Evolutionary conservation across 2,113 vertebrate species (phyloP).

Genomic region (Plectropomus leopardus): DNA sequence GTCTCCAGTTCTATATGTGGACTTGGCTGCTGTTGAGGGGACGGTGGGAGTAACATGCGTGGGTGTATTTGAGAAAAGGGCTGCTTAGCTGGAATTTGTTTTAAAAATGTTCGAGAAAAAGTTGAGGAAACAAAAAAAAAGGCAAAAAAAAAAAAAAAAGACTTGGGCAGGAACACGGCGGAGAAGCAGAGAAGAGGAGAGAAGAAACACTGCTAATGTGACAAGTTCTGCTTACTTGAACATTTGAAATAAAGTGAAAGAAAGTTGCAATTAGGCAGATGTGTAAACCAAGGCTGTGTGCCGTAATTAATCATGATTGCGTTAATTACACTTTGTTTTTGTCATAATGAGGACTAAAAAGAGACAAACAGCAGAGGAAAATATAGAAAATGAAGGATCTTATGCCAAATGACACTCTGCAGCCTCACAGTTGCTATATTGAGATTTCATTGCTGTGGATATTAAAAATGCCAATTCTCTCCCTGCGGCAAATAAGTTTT

Average conservation of each 20-base stretch:
- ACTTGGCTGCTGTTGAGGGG: slow-evolving; percentile 36
- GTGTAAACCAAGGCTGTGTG: slow-evolving; percentile 68
- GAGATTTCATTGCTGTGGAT: slow-evolving; percentile 71
- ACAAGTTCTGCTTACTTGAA: slow-evolving; percentile 57
- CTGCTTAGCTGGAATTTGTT: slow-evolving; percentile 22
- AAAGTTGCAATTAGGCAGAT: slow-evolving; percentile 82
- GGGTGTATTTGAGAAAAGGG: slow-evolving; percentile 35
- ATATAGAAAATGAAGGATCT: slow-evolving; percentile 52
- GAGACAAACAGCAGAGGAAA: slow-evolving; percentile 55
- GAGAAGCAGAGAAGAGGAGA: background rate
- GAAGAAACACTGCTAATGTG: background rate
- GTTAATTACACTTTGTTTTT: slow-evolving; percentile 83
- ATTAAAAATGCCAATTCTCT: slow-evolving; percentile 82
- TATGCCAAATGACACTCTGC: slow-evolving; percentile 56
- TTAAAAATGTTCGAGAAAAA: slow-evolving; percentile 20
- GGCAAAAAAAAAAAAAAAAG: background rate
- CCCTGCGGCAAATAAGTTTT: slow-evolving; percentile 70
- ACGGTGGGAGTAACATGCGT: slow-evolving; percentile 23
- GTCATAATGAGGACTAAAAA: slow-evolving; percentile 66
- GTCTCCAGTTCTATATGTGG: slow-evolving; percentile 50
- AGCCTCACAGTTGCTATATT: slow-evolving; percentile 60
- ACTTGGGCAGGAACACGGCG: slow-evolving; percentile 2
- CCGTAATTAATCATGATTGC: slow-evolving; percentile 81
- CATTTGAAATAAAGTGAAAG: slow-evolving; percentile 44
- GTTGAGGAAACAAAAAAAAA: slow-evolving; percentile 1